phyloP scores from a whole-genome alignment of 2,113 vertebrate genomes.

The Petrocephalus microphthalmus region DNA sequence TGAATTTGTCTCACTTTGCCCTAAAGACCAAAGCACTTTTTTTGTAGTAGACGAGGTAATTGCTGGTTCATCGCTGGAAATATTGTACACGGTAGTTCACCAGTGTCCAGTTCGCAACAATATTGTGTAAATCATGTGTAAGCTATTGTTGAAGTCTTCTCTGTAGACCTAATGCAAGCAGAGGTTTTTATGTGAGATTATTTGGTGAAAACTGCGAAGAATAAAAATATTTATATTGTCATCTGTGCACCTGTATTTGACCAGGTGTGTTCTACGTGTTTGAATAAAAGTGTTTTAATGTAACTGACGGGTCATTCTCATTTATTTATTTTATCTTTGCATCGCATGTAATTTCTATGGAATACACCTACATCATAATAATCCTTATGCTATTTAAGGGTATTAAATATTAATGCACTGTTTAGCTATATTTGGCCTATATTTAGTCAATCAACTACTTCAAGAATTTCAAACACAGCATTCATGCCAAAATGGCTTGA shows the following conservation, averaged over 20 bases:
- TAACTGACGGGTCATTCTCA: neutral
- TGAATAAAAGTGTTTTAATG: conserved; percentile 25
- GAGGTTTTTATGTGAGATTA: neutral
- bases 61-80: conserved; percentile 8
- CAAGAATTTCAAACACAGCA: neutral
- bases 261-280: conserved; percentile 20
- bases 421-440: neutral
- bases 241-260: conserved; percentile 24
- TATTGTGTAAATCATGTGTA: conserved; percentile 15
- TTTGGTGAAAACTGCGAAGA: neutral
- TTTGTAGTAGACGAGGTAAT: conserved; percentile 16
- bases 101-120: neutral
- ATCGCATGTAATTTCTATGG: neutral
- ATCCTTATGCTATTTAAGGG: neutral
- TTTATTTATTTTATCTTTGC: neutral
- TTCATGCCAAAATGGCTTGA: neutral
- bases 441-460: neutral
- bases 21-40: conserved; percentile 22
- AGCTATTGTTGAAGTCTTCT: neutral
- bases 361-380: neutral
- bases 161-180: neutral
- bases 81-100: neutral
- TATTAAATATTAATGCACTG: neutral
- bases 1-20: neutral
- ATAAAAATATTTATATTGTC: conserved; percentile 25